Evolutionary conservation across 2,113 vertebrate genomes (phyloP).

Genomic region (Clarias gariepinus): DNA sequence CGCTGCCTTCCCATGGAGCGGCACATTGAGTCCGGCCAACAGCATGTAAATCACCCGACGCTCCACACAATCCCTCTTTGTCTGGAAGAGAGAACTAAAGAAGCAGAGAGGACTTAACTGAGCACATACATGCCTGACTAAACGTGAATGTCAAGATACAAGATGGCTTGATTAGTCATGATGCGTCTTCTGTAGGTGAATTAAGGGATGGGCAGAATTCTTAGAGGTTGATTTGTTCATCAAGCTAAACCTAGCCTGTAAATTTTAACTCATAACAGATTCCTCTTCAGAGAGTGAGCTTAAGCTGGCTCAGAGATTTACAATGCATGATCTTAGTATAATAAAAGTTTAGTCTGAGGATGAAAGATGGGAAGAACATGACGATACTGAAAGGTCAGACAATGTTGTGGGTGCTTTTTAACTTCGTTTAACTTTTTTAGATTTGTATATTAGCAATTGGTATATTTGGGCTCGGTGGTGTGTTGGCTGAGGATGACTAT

Average conservation of each 20-base stretch:
- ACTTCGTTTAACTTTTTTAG: background rate
- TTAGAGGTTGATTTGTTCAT: conserved; percentile 1
- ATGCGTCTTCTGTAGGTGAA: conserved; percentile 27
- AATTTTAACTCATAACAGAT: background rate
- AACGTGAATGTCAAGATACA: conserved; percentile 52
- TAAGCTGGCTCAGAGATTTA: background rate
- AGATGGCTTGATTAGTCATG: conserved; percentile 47
- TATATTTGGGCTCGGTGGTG: background rate
- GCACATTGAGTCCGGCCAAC: conserved; percentile 52
- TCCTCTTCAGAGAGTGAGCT: background rate
- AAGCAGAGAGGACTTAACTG: conserved; percentile 51
- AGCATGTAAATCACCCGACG: conserved; percentile 54
- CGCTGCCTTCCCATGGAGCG: conserved; percentile 48
- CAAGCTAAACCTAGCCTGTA: background rate
- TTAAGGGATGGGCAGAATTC: background rate
- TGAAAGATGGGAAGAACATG: background rate
- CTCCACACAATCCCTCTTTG: conserved; percentile 59
- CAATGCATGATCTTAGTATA: background rate
- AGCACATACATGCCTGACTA: conserved; percentile 43
- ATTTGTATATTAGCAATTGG: background rate
- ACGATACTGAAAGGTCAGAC: background rate
- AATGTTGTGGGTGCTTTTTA: too few relatives aligned
- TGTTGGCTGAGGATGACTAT: background rate
- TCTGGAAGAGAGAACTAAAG: conserved; percentile 48
- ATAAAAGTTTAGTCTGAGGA: background rate